Conservation (phyloP, 2,888 invertebrate species). For the Charanyca ferruginea region DNA sequence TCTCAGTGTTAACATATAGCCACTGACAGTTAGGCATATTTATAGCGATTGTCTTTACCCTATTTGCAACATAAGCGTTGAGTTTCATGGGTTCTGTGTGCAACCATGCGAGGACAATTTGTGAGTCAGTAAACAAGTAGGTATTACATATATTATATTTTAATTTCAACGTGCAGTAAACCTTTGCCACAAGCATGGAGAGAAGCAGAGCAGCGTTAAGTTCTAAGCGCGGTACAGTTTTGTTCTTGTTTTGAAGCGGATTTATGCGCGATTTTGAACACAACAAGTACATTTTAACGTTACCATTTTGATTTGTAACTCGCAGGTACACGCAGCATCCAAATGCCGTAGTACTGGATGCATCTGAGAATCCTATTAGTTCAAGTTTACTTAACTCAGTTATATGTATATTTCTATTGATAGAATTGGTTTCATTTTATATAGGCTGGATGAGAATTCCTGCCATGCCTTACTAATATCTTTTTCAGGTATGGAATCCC, state of each 20-base stretch:
- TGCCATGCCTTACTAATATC: too few relatives aligned
- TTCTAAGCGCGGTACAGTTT: slow-evolving; percentile 9
- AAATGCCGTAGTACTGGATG: slow-evolving; percentile 6
- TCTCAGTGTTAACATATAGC: neutral
- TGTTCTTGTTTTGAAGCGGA: slow-evolving; percentile 3
- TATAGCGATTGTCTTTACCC: neutral
- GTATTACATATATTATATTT: neutral
- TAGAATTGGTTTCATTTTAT: neutral
- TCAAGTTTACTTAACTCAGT: neutral
- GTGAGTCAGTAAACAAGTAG: slow-evolving; percentile 2
- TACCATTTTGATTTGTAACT: neutral
- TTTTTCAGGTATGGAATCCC: too few relatives aligned
- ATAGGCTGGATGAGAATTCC: neutral
- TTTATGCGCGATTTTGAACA: slow-evolving; percentile 8
- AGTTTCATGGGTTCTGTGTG: slow-evolving; percentile 1
- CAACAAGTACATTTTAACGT: neutral
- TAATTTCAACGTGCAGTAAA: neutral
- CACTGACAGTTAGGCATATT: slow-evolving; percentile 1
- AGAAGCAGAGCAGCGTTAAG: slow-evolving; percentile 3
- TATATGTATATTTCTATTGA: neutral
- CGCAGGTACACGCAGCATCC: slow-evolving; percentile 10
- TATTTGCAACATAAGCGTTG: slow-evolving; percentile 1
- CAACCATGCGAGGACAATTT: neutral
- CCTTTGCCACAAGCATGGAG: neutral
- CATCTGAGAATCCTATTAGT: slow-evolving; percentile 8